Percentiles rank a stretch among this genome's conserved stretches.
Conservation (phyloP, 1,140 invertebrate genomes). For the Ips typographus region DNA sequence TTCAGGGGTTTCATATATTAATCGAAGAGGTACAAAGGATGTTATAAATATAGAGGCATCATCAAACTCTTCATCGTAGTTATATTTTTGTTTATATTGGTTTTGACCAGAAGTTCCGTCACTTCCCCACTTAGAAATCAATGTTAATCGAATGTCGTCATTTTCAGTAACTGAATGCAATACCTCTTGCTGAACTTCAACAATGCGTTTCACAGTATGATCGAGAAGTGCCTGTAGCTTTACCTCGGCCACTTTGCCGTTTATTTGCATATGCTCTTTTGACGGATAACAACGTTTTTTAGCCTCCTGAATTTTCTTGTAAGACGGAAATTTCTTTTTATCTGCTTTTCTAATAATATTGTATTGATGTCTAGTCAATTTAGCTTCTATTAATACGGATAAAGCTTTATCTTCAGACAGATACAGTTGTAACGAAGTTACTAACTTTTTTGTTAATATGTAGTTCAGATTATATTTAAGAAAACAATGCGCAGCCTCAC, state of each 20-base stretch:
- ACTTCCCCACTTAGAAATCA: background rate
- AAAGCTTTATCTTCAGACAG: background rate
- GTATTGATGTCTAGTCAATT: constrained; percentile 13
- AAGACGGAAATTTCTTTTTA: constrained; percentile 9
- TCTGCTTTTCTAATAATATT: constrained; percentile 8
- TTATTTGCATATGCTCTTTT: background rate
- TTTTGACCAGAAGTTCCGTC: background rate
- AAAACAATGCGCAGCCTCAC: too few relatives aligned
- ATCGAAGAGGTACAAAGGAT: constrained; percentile 1
- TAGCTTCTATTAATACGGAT: constrained; percentile 6
- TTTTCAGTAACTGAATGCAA: too few relatives aligned
- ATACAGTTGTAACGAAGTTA: too few relatives aligned
- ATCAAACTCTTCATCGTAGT: background rate
- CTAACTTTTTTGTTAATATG: too few relatives aligned
- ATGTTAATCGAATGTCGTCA: background rate
- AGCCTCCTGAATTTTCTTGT: constrained; percentile 6
- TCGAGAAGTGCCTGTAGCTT: constrained; percentile 5
- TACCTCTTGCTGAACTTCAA: background rate
- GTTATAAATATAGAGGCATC: constrained; percentile 2
- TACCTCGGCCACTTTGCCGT: background rate
- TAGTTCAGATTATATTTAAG: too few relatives aligned
- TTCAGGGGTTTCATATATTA: background rate
- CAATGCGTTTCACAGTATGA: constrained; percentile 5
- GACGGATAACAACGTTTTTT: constrained; percentile 13
- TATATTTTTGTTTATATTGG: constrained; percentile 1